Evolutionary conservation across 2,888 invertebrate genomes (phyloP), one percentile per base, ranked within the genome.

Genomic region (Protophormia terraenovae): DNA sequence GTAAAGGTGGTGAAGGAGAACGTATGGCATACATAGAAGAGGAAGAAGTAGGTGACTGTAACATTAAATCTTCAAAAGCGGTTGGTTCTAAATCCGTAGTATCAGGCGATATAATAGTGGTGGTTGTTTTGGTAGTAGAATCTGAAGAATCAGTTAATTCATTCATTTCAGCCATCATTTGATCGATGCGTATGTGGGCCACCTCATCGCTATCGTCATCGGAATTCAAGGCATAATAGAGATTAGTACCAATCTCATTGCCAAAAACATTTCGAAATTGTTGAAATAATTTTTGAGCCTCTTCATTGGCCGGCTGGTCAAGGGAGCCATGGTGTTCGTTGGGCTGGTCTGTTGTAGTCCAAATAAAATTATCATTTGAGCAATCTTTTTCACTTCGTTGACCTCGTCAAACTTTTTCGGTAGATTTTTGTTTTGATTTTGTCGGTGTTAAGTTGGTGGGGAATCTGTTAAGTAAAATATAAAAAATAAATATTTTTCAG

Each of bases 351-450:
- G 29, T 69, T 77, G 84, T 69, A 53, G 84, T 86, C 83, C 83
- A 88, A 86, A 88, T 87, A 88, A 88, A 87, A 89, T 71, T 27
- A 88, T 88, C 89, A 88, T 90, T 91, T 92, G 92, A 92, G 92
- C 92, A 93, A 90, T 91, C 89, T 90, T 90, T 90, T 89, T 90
- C 92, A 93, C 93, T 93, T 92, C 92, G 92, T 91, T 92, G 90
- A 88, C 90, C 93, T 89, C 92, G 93, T 93, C 93, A 93, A 90
- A 93, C 93, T 88, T 91, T 92, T 89, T 93, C 93, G 58, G 85
- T 85, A 87, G 90, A 92, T 71, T 90, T 90, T 87, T 90, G 89
- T 89, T 92, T 92, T 78, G 89, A 88, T 89, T 92, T 92, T 87
- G 89, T 88, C 81, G 91, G 91, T 89, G 92, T 91, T 89, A 91